Evolutionary conservation across 2,113 vertebrate genomes (phyloP).

Genomic region (human (Homo sapiens)): DNA sequence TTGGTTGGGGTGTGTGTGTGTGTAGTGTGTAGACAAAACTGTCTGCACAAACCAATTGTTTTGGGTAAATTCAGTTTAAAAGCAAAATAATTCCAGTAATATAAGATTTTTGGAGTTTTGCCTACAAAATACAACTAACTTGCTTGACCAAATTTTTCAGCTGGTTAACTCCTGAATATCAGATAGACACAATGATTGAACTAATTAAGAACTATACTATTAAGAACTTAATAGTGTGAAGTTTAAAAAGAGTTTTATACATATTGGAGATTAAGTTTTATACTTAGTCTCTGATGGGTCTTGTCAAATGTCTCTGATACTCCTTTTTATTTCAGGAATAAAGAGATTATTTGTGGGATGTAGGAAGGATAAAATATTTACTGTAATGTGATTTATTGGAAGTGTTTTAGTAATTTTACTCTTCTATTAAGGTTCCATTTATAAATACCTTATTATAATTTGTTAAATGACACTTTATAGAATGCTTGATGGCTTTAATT

Average conservation of each 20-base stretch:
- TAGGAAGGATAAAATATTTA: constrained; percentile 9
- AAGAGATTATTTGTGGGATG: constrained; percentile 31
- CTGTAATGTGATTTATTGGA: constrained; percentile 33
- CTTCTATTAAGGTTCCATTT: constrained; percentile 78
- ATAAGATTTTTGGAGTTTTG: neutral
- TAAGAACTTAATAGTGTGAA: neutral
- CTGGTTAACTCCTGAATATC: neutral
- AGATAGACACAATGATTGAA: neutral
- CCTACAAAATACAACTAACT: constrained; percentile 7
- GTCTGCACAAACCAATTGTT: neutral
- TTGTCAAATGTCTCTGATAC: neutral
- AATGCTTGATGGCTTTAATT: constrained; percentile 80
- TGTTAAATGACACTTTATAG: constrained; percentile 79
- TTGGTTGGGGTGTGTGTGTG: neutral
- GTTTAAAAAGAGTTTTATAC: neutral
- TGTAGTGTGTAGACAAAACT: neutral
- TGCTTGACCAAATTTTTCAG: neutral
- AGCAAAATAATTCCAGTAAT: constrained; percentile 27
- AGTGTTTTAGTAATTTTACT: constrained; percentile 76
- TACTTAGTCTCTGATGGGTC: neutral
- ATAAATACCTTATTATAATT: constrained; percentile 82
- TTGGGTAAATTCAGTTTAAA: neutral
- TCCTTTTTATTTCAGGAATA: constrained; percentile 13
- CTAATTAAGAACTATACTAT: neutral
- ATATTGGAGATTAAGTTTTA: neutral